phyloP scores from a whole-genome alignment of 2,797 vertebrate species.

The Prunella strophiata region DNA sequence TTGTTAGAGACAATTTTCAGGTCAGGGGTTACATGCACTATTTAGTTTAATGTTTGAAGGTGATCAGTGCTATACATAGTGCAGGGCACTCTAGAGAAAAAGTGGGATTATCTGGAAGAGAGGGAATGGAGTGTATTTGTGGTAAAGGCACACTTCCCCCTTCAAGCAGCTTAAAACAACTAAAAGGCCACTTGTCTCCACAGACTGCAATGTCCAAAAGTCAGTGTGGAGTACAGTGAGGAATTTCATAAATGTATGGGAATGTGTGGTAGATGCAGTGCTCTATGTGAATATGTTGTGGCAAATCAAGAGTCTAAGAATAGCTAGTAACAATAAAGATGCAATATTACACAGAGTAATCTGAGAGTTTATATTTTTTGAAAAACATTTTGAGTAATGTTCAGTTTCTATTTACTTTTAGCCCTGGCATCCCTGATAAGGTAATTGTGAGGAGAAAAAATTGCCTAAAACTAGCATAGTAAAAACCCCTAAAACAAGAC shows the following conservation, averaged over 20 bases:
- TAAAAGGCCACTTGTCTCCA: fast-evolving
- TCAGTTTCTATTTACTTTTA: not conserved
- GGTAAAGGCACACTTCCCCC: not conserved
- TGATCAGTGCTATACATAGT: fast-evolving
- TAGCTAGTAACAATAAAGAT: not conserved
- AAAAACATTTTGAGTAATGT: not conserved
- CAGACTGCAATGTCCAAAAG: not conserved
- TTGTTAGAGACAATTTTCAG: not conserved
- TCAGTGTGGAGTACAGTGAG: not conserved
- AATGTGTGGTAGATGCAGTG: not conserved
- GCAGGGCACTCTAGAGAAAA: not conserved
- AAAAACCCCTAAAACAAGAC: not conserved
- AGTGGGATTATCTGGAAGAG: not conserved
- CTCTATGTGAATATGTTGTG: not conserved
- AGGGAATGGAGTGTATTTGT: not conserved
- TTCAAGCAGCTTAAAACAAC: not conserved
- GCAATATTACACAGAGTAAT: not conserved
- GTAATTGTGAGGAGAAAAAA: not conserved
- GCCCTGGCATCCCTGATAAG: not conserved
- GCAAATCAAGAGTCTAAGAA: not conserved
- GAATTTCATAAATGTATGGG: not conserved
- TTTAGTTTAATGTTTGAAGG: not conserved
- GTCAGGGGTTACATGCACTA: not conserved
- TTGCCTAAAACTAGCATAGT: not conserved
- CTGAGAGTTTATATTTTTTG: not conserved